Base-by-base conservation (phyloP, 2,113 vertebrate genomes). In the Telmatochromis sp. region DNA sequence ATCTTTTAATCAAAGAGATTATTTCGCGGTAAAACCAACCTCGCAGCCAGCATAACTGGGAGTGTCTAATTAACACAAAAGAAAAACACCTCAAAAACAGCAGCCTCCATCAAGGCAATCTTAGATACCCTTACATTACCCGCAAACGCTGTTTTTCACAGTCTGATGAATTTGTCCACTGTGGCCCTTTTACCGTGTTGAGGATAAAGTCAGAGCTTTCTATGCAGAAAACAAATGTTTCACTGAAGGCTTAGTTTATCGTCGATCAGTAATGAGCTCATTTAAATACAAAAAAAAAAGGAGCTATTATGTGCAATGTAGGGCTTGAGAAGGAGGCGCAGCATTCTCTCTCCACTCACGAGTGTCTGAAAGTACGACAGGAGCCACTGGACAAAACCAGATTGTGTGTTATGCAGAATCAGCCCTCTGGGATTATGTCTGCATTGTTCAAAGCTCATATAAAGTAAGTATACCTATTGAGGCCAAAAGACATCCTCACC, bases 371-470 rank as follows among this genome's bases (percentile, higher is more conserved):
- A 86, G 68, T 89, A 73, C 17, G 80, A 68, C 53, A 51, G 78
- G 89, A 86, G 83, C 47, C 3, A 17, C 40, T 50, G 89, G 89
- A 93, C 87, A 86, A 51, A 94, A 86, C 86, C 58, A 68, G 75
- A 94, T 92, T 87, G 89, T 94, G 93, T 95, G 89, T 94, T 94
- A 95, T 96, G 96, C 92, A 94, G 87, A 91, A 93, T 89, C 89
- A 82, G 92, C 95, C 97, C 95, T 87, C 55, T 87, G 97, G 96
- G 95, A 96, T 92, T 93, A 94, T 93, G 96, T 94, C 93, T 96
- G 95, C 96, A 97, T 97, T 97, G 98, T 98, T 98, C 96, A 97
- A 96, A 95, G 94, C 96, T 95, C 95, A 95, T 94, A 96, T 94
- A 96, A 96, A 97, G 95, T 96, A 91, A 89, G 96, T 94, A 96